Percentiles rank a stretch among this genome's conserved stretches.
Conservation (phyloP, 2,888 invertebrate species). For the Colletes collaris region DNA sequence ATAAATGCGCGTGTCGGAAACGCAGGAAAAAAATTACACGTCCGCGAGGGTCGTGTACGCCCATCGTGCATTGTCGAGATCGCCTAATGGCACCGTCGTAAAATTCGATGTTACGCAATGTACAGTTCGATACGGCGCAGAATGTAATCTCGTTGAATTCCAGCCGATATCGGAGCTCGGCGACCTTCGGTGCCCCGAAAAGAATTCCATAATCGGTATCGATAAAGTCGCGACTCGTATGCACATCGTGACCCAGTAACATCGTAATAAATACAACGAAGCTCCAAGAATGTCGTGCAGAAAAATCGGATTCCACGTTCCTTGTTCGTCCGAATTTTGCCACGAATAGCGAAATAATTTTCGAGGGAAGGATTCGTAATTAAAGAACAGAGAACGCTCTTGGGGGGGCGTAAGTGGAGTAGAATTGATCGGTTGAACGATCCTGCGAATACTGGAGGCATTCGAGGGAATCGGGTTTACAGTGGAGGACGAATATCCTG, state of each 20-base stretch:
- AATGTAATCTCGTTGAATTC: slow-evolving; percentile 8
- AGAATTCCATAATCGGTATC: slow-evolving; percentile 5
- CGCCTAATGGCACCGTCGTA: background rate
- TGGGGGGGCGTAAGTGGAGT: background rate
- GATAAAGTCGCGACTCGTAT: no score
- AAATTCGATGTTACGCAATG: background rate
- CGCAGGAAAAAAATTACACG: background rate
- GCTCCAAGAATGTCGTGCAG: no score
- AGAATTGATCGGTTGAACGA: background rate
- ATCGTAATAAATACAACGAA: no score
- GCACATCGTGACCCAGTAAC: no score
- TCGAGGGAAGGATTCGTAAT: background rate
- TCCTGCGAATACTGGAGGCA: background rate
- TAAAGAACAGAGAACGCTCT: background rate
- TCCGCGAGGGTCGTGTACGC: background rate
- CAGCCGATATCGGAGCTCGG: background rate
- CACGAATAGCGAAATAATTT: no score
- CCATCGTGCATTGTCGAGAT: no score
- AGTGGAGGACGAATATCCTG: background rate
- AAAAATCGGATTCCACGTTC: no score
- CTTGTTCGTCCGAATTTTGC: no score
- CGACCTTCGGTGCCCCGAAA: slow-evolving; percentile 1
- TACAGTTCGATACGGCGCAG: background rate
- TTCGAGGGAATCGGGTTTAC: background rate
- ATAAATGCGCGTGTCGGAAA: no score